Percentiles rank a stretch among this genome's conserved stretches.
Evolutionary conservation across 2,113 vertebrate genomes (phyloP).

Genomic region (Cochlearius cochlearius): DNA sequence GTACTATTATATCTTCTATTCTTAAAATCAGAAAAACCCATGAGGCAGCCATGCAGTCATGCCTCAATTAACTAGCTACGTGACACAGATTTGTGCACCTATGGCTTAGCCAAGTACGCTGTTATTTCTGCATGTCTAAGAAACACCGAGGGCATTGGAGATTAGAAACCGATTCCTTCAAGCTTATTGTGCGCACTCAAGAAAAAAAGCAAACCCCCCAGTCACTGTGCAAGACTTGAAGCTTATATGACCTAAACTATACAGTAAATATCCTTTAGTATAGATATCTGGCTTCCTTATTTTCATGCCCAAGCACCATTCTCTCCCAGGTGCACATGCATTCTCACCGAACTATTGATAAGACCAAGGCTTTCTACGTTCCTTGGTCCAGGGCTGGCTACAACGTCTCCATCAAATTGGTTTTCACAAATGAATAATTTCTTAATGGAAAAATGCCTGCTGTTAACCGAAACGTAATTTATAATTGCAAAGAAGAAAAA

Average conservation of each 20-base stretch:
- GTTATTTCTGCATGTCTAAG: background rate
- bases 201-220: background rate
- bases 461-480: background rate
- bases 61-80: background rate
- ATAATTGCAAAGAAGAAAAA: background rate
- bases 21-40: background rate
- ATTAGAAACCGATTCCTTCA: background rate
- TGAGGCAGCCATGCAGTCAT: background rate
- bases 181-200: background rate
- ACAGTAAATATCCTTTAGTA: background rate
- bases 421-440: background rate
- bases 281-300: background rate
- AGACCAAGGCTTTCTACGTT: background rate
- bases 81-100: background rate
- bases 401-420: background rate
- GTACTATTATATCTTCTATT: background rate
- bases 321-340: background rate
- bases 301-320: background rate
- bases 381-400: background rate
- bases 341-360: background rate
- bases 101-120: background rate
- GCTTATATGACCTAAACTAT: background rate
- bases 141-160: background rate
- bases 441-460: background rate
- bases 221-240: background rate